phyloP scores from a whole-genome alignment of 1,140 invertebrate species.

The Caenorhabditis inopinata region DNA sequence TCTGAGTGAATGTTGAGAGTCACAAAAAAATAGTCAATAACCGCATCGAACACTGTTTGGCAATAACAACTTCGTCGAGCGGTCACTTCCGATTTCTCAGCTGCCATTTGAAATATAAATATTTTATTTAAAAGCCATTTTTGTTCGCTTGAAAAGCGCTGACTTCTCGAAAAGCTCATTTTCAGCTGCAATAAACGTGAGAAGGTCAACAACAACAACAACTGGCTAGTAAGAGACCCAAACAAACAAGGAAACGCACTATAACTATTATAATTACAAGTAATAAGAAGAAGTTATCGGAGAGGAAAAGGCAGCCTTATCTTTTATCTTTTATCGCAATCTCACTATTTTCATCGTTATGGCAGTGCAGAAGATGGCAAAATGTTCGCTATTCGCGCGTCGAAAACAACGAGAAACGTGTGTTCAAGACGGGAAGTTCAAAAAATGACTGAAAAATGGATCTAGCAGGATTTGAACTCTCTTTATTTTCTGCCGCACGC shows the following conservation, averaged over 20 bases:
- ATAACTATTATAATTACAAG: background rate
- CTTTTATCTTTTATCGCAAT: constrained; percentile 17
- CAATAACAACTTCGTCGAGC: background rate
- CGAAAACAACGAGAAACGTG: background rate
- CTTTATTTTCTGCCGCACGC: background rate
- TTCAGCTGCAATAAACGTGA: background rate
- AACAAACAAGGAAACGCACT: background rate
- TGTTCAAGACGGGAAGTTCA: too few relatives aligned
- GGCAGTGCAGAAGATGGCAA: background rate
- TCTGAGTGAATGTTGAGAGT: too few relatives aligned
- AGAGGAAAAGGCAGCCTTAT: constrained; percentile 6
- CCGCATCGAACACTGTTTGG: too few relatives aligned
- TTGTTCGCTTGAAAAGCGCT: constrained; percentile 8
- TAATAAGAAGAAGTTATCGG: background rate
- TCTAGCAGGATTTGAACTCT: background rate
- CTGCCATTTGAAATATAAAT: background rate
- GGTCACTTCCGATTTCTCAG: background rate
- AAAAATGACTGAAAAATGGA: background rate
- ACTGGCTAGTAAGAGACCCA: background rate
- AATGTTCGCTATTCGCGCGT: background rate
- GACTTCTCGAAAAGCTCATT: background rate
- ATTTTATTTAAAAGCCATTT: background rate
- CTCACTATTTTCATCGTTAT: constrained; percentile 27
- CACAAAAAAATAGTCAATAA: too few relatives aligned
- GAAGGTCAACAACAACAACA: background rate